Evolutionary conservation across 1,140 invertebrate species (phyloP).

Genomic region (Paraescarpia echinospica): DNA sequence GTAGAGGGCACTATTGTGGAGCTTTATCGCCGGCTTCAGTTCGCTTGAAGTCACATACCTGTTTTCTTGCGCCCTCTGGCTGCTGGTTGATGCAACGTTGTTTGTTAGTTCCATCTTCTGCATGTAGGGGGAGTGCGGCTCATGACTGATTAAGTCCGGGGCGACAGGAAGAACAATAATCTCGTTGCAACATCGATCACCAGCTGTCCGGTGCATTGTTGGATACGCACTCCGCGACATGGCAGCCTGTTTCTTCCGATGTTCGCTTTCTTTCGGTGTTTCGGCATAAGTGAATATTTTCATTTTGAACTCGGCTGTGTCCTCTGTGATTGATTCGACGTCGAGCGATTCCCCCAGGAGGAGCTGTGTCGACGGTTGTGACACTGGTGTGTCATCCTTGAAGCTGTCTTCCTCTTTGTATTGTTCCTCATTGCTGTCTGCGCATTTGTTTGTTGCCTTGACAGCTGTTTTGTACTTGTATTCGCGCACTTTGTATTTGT

Average conservation of each 20-base stretch:
- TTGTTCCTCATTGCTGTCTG: not conserved
- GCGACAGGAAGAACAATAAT: not conserved
- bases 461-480: not conserved
- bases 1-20: not conserved
- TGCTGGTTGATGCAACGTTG: not conserved
- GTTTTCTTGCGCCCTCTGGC: conserved; percentile 19
- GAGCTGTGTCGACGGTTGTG: conserved; percentile 4
- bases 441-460: not conserved
- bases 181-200: not conserved
- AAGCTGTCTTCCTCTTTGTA: not conserved
- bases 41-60: conserved; percentile 17
- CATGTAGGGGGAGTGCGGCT: not conserved
- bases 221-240: not conserved
- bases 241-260: conserved; percentile 2
- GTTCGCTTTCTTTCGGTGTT: not conserved
- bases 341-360: not conserved
- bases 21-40: conserved; percentile 12
- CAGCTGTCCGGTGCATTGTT: not conserved
- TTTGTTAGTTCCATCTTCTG: not conserved
- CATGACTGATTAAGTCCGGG: not conserved
- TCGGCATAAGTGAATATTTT: not conserved
- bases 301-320: not conserved
- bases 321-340: not conserved
- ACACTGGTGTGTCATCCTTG: not conserved
- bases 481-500: not conserved